Evolutionary conservation across 64 coral and sea anemone genomes (phyloP), one percentile per base, ranked within the genome.

Genomic region (Montipora capricornis): DNA sequence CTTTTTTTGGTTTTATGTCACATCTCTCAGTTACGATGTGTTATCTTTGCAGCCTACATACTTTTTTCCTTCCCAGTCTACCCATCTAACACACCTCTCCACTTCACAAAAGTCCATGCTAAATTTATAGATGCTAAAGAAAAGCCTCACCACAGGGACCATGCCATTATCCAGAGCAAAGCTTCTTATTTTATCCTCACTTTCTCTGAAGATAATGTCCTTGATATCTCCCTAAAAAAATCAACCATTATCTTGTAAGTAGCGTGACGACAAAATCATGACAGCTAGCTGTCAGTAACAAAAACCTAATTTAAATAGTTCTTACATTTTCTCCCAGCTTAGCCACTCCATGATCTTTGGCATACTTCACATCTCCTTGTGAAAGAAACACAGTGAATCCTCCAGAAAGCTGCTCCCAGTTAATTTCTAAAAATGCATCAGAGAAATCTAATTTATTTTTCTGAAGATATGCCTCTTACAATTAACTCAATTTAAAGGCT

Each of bases 111-210:
- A 14, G 61, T 64, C 61, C 61, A 8, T 9, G 26, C 17, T 37
- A 22, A 24, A 20, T 22, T 44, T 37, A 37, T 8, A n/a, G 52
- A 55, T 61, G 29, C 53, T 49, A 26, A 60, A 64, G 4, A 14
- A 64, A 12, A 15, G 4, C 37, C 89, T 87, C 95, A 98, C 96
- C 75, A 98, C 73, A 11, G 91, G 96, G 2, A 98, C 94, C 73
- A 90, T 86, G 22, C 90, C 94, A 88, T 81, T 91, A 16, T 76
- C 59, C 4, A 98, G 37, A n/a, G 77, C 69, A 62, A 91, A 98
- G 75, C 87, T 95, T 88, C 93, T 95, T 76, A 98, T 81, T 90
- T 95, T 91, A 15, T 98, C 94, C 24, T 95, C 91, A 47, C 77
- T 90, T 91, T 83, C 96, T 90, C 77, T 76, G 74, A 89, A 95